phyloP scores from a whole-genome alignment of 2,888 invertebrate genomes.

The Onchidella celtica region DNA sequence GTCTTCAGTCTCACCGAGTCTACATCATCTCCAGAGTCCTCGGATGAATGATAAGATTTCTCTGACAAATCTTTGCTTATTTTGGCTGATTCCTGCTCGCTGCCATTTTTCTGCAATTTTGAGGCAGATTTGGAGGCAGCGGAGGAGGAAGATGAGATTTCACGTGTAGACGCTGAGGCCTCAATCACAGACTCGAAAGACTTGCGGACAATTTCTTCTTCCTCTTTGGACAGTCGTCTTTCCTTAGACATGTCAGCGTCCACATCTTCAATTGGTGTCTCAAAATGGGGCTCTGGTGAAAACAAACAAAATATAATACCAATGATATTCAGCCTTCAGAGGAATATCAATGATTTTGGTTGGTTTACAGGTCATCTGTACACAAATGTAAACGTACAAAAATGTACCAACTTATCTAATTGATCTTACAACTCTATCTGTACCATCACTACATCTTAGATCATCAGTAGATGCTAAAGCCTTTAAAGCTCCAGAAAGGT shows the following conservation, averaged over 20 bases:
- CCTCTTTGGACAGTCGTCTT: background rate
- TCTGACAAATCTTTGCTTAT: slow-evolving; percentile 21
- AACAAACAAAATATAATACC: background rate
- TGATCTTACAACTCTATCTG: too few species aligned
- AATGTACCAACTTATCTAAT: too few species aligned
- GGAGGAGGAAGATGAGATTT: background rate
- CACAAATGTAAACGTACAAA: too few species aligned
- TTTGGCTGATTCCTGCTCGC: slow-evolving; percentile 36
- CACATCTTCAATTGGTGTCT: slow-evolving; percentile 32
- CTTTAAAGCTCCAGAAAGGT: too few species aligned
- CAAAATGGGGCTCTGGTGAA: slow-evolving; percentile 25
- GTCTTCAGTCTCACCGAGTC: slow-evolving; percentile 24
- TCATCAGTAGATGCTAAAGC: too few species aligned
- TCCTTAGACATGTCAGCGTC: background rate
- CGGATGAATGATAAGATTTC: slow-evolving; percentile 27
- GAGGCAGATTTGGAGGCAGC: background rate
- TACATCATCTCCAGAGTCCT: slow-evolving; percentile 37
- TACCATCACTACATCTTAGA: too few species aligned
- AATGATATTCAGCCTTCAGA: background rate
- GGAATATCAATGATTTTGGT: background rate
- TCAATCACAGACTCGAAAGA: slow-evolving; percentile 9
- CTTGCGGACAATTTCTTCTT: slow-evolving; percentile 19
- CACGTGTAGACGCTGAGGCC: background rate
- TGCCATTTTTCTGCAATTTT: background rate
- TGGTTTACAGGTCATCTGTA: too few species aligned